Evolutionary conservation across 2,113 vertebrate species (phyloP), one percentile per base, ranked within the genome.

Genomic region (Caretta caretta): DNA sequence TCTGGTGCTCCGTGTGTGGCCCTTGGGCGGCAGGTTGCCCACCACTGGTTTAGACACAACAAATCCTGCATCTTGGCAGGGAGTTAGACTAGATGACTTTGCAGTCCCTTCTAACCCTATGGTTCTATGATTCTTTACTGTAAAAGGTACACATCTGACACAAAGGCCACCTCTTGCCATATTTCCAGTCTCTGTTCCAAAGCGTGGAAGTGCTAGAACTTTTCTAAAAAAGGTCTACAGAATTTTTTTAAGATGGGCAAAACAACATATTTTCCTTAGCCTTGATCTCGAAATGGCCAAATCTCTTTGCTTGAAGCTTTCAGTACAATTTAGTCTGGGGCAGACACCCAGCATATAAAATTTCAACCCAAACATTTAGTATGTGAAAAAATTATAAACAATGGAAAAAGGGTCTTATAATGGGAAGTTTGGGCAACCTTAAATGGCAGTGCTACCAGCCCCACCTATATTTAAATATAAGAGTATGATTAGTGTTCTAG

Each of bases 121-220:
- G 62, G 19, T n/a, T 59, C 25, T 59, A 59, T 19, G 59, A 88
- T 46, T 50, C 80, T 54, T 90, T 90, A 86, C 5, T 38, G 72
- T 92, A 86, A 38, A 91, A 16, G 27, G 53, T 59, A 56, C 17
- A n/a, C 69, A 56, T 90, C 8, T 38, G 7, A 42, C 35, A 75
- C 19, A 11, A 84, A 31, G 14, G 69, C 48, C 90, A 24, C 35
- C 46, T 2, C 95, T 93, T 69, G 62, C 1, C 94, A 83, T 94
- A 97, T 93, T 94, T 90, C 72, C 84, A 83, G 42, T 82, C 0
- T 2, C 38, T 29, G 80, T 38, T 90, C 92, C 83, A 95, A 94
- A 87, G 89, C 3, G 57, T 16, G 20, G 29, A 78, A 56, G 38
- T 27, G 48, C 17, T 24, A 80, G 87, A 53, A 3, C 6, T 93